Evolutionary conservation across 2,888 invertebrate genomes (phyloP).

Genomic region (Ichneumoninae sp.): DNA sequence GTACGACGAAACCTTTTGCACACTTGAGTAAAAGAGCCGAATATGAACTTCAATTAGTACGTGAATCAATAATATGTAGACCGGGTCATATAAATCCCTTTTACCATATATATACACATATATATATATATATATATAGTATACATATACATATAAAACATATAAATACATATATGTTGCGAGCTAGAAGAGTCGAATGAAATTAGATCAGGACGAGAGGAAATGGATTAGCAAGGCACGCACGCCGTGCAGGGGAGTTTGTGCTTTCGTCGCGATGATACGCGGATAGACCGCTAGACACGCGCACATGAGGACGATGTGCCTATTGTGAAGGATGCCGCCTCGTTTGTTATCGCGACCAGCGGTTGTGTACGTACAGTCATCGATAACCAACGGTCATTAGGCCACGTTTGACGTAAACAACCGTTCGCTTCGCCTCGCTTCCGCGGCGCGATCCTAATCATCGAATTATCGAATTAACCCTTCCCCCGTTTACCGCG

Average conservation of each 20-base stretch:
- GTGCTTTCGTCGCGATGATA: background rate
- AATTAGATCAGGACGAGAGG: conserved; percentile 46
- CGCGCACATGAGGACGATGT: conserved; percentile 32
- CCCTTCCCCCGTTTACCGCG: conserved; percentile 7
- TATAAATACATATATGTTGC: background rate
- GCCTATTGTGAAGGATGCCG: conserved; percentile 10
- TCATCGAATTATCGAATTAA: conserved; percentile 49
- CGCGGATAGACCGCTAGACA: conserved; percentile 15
- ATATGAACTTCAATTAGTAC: too few relatives aligned
- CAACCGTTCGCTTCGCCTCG: conserved; percentile 39
- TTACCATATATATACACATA: too few relatives aligned
- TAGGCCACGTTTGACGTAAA: conserved; percentile 55
- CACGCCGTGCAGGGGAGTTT: conserved; percentile 8
- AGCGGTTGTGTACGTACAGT: conserved; percentile 39
- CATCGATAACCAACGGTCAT: conserved; percentile 63
- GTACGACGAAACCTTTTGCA: too few relatives aligned
- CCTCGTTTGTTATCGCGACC: conserved; percentile 41
- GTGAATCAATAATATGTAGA: too few relatives aligned
- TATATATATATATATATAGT: too few relatives aligned
- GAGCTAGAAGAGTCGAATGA: background rate
- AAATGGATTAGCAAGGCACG: conserved; percentile 54
- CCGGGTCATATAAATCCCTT: too few relatives aligned
- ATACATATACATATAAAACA: background rate
- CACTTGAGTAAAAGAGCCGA: too few relatives aligned
- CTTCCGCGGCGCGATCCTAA: conserved; percentile 39